Conservation (phyloP, 2,888 invertebrate genomes). For the Calameuta idolon region DNA sequence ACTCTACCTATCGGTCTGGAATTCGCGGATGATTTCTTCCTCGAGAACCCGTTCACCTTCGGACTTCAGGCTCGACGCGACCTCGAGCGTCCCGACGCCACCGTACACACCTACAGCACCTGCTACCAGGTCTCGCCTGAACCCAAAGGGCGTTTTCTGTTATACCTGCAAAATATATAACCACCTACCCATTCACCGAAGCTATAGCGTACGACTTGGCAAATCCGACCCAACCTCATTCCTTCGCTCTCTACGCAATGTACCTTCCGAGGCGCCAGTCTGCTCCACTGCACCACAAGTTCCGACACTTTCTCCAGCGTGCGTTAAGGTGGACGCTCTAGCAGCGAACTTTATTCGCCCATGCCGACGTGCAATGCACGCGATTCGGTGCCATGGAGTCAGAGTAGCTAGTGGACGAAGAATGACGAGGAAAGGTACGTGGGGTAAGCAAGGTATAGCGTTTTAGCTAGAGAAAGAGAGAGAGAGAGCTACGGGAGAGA, state of each 20-base stretch:
- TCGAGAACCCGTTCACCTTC: conserved; percentile 21
- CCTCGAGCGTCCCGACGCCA: conserved; percentile 24
- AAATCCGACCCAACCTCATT: background rate
- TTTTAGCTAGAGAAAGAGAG: conserved; percentile 31
- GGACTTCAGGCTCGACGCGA: conserved; percentile 13
- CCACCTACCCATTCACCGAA: background rate
- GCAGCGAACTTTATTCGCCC: conserved; percentile 51
- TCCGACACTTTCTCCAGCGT: background rate
- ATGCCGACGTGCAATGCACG: conserved; percentile 47
- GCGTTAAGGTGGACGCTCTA: background rate
- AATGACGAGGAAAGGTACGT: conserved; percentile 6
- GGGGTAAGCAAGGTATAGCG: background rate
- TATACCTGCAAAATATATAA: background rate
- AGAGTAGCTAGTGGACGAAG: conserved; percentile 29
- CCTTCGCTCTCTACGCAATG: background rate
- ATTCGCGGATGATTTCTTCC: conserved; percentile 33
- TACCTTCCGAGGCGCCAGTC: conserved; percentile 26
- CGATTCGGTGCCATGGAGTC: conserved; percentile 39
- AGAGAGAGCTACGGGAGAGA: conserved; percentile 25
- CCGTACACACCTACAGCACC: conserved; percentile 1
- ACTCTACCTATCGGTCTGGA: conserved; percentile 3
- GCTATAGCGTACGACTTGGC: background rate
- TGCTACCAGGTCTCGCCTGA: background rate
- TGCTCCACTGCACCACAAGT: conserved; percentile 23
- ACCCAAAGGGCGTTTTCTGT: background rate